Conservation (phyloP, 2,797 vertebrate species). For the Champsocephalus esox region DNA sequence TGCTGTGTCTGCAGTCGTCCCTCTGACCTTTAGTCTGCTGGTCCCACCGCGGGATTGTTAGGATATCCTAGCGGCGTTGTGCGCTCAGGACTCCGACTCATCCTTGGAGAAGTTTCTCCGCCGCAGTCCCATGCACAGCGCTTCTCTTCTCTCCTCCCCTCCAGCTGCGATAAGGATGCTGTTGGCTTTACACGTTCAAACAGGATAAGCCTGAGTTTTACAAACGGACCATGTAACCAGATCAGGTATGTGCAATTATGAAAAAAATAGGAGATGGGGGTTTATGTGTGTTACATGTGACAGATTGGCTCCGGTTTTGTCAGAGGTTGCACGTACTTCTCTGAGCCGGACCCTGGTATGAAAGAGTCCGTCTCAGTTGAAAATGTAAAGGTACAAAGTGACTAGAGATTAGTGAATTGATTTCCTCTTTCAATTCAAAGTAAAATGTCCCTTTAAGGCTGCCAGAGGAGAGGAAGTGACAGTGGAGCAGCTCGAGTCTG, state of each 20-base stretch:
- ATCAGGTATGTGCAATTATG: conserved; percentile 62
- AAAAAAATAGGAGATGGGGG: background rate
- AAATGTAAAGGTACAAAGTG: background rate
- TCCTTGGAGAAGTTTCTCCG: conserved; percentile 67
- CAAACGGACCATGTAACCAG: conserved; percentile 67
- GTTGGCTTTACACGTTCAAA: conserved; percentile 41
- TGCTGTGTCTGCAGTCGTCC: conserved; percentile 10
- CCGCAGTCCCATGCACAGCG: conserved; percentile 58
- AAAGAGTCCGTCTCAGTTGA: background rate
- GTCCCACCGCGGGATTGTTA: conserved; percentile 17
- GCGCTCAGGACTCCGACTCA: conserved; percentile 60
- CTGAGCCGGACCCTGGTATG: conserved; percentile 6
- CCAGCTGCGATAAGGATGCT: conserved; percentile 57
- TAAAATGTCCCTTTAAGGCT: conserved; percentile 26
- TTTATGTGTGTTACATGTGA: background rate
- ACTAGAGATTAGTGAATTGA: background rate
- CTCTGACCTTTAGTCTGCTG: conserved; percentile 43
- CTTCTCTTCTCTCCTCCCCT: conserved; percentile 35
- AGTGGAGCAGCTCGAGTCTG: conserved; percentile 41
- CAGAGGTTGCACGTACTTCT: conserved; percentile 7
- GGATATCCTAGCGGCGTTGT: conserved; percentile 20
- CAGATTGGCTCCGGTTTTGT: background rate
- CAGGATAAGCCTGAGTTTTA: conserved; percentile 60
- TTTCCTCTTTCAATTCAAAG: background rate
- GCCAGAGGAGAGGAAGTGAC: conserved; percentile 22